phyloP scores from a whole-genome alignment of 2,113 vertebrate species.

The Phocoena phocoena region DNA sequence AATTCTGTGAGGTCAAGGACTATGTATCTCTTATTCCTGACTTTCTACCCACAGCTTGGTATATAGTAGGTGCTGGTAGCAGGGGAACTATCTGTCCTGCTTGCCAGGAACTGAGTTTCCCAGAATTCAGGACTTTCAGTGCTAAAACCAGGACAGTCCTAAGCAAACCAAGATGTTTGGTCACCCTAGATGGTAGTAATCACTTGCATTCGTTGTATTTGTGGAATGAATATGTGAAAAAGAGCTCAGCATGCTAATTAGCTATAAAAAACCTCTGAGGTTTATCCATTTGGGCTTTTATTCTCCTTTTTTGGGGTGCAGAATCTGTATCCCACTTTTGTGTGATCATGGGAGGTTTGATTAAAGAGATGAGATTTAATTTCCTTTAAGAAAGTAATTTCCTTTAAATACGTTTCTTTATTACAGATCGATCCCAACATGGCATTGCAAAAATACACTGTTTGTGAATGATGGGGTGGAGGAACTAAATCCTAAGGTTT shows the following conservation, averaged over 20 bases:
- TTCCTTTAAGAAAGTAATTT: slow-evolving; percentile 13
- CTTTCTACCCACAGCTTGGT: background rate
- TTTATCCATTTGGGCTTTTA: slow-evolving; percentile 26
- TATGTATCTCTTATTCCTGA: background rate
- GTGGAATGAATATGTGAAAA: slow-evolving; percentile 24
- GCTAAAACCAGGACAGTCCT: background rate
- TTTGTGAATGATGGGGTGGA: background rate
- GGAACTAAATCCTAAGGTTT: background rate
- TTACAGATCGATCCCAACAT: background rate
- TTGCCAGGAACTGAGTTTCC: slow-evolving; percentile 8
- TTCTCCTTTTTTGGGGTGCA: background rate
- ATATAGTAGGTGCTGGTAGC: background rate
- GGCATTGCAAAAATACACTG: background rate
- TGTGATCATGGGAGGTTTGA: background rate
- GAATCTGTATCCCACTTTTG: background rate
- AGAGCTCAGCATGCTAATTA: background rate
- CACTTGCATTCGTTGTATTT: slow-evolving; percentile 4
- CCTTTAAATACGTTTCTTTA: background rate
- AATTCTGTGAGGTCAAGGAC: background rate
- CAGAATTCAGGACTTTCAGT: background rate
- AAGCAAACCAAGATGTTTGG: background rate
- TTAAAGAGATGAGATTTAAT: slow-evolving; percentile 14
- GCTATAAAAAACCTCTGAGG: background rate
- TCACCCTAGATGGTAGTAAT: background rate
- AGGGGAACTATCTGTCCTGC: background rate